Evolutionary conservation across 2,888 invertebrate species (phyloP).

Genomic region (Drosophila phalerata): DNA sequence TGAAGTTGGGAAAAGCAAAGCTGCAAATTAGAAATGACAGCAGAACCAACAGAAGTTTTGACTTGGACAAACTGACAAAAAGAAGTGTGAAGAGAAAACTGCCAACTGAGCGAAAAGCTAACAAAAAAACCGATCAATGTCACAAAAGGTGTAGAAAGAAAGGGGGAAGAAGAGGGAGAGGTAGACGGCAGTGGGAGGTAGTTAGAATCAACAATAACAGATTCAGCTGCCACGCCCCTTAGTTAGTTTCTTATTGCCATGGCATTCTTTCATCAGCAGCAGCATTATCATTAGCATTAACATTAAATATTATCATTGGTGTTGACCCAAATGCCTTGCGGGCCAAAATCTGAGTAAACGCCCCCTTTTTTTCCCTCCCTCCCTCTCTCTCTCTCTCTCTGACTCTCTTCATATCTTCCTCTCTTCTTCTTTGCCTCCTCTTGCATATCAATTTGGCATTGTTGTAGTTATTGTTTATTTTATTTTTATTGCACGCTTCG

Average conservation of each 20-base stretch:
- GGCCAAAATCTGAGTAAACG: conserved; percentile 42
- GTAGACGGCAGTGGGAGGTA: background rate
- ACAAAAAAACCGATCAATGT: background rate
- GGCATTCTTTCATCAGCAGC: conserved; percentile 39
- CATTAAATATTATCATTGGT: conserved; percentile 34
- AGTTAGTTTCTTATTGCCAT: conserved; percentile 26
- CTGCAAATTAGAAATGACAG: conserved; percentile 14
- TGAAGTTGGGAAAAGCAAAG: conserved; percentile 8
- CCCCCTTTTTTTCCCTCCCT: conserved; percentile 34
- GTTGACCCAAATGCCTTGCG: conserved; percentile 56
- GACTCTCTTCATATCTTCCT: too few relatives aligned
- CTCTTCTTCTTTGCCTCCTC: conserved; percentile 13
- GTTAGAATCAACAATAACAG: conserved; percentile 7
- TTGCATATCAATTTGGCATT: conserved; percentile 52
- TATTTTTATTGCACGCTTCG: conserved; percentile 68
- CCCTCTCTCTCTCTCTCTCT: conserved; percentile 10
- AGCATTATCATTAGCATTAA: conserved; percentile 13
- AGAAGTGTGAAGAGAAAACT: conserved; percentile 11
- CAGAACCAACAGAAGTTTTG: conserved; percentile 1
- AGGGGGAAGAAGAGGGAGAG: background rate
- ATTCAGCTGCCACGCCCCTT: conserved; percentile 21
- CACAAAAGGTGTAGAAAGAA: background rate
- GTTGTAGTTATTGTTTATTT: conserved; percentile 23
- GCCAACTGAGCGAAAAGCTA: background rate
- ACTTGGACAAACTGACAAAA: background rate